These are phyloP conservation scores for Actinia tenebrosa DNA, from an alignment of 64 coral and sea anemone genomes.

Conservation along the genomic window DNA sequence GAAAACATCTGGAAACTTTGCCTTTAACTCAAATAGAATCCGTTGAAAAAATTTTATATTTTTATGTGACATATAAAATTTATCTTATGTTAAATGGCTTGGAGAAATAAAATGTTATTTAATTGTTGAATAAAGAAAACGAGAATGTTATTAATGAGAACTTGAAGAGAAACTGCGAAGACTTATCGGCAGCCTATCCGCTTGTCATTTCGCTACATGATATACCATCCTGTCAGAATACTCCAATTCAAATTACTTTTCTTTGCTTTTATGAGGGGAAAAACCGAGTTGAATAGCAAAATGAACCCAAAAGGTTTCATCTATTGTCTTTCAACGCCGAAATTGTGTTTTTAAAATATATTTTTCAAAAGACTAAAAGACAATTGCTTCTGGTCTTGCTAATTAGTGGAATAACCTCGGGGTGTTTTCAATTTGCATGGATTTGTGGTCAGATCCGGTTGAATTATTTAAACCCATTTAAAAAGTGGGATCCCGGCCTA, in stretches of 20 bases:
- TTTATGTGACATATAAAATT: not conserved
- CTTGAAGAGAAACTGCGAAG: not conserved
- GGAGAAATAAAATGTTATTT: not conserved
- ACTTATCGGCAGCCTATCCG: not conserved
- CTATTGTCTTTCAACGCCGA: not conserved
- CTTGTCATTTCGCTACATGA: not conserved
- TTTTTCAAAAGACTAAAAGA: slow-evolving; percentile 9
- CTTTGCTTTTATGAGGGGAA: not conserved
- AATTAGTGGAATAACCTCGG: slow-evolving; percentile 83
- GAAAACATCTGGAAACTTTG: not conserved
- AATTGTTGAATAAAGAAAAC: not conserved
- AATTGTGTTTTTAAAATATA: not conserved
- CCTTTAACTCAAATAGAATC: not conserved
- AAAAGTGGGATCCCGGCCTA: slow-evolving; percentile 75
- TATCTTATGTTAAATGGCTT: not conserved
- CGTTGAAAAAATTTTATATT: too few species aligned
- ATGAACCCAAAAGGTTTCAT: not conserved
- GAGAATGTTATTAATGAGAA: not conserved
- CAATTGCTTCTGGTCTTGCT: slow-evolving; percentile 81
- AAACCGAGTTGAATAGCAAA: not conserved
- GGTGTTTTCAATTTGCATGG: slow-evolving; percentile 91
- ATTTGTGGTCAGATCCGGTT: slow-evolving; percentile 86
- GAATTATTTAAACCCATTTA: slow-evolving; percentile 97
- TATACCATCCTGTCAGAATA: not conserved
- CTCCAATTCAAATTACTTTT: not conserved